Evolutionary conservation across 2,797 vertebrate genomes (phyloP), one percentile per base, ranked within the genome.

Genomic region (Fratercula arctica): DNA sequence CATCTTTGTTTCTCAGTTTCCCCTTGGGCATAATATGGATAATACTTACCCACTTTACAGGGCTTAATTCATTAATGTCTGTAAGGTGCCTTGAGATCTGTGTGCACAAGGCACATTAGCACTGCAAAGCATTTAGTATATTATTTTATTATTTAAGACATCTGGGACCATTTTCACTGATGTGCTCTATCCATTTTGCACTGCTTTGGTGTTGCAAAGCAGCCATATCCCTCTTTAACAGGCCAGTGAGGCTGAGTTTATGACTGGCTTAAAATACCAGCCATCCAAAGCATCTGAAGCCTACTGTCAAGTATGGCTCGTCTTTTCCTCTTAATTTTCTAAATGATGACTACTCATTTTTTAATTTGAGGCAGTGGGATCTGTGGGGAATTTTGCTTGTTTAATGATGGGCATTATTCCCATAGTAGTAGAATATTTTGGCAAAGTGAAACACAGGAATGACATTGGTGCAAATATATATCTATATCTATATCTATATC

Each of bases 111-210:
- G 88, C 94, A 83, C 95, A 95, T 97, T 96, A 96, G 72, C 92
- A 95, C 84, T 85, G 95, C 90, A 94, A 94, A 97, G 95, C 92
- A 92, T 96, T 97, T 96, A 95, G 96, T 96, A 78, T 93, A 96
- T 97, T 97, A 96, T 97, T 97, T 96, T 97, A 97, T 97, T 96
- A 96, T 97, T 97, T 95, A 97, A 95, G 91, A 96, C 96, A 91
- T 95, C 95, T 95, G 94, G 96, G 94, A 97, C 94, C 96, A 72
- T 96, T 95, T 97, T 90, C 88, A 95, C 86, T 95, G 94, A 95
- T 95, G 94, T 85, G 84, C 64, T 80, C 81, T 92, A 96, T 94
- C 96, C 93, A 95, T 96, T 97, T 95, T 95, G 86, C 90, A 85
- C 81, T 81, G 78, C 92, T 95, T 95, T 95, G 96, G 94, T 95